phyloP scores from a whole-genome alignment of 2,888 invertebrate species.

The Ophion obscuratus region DNA sequence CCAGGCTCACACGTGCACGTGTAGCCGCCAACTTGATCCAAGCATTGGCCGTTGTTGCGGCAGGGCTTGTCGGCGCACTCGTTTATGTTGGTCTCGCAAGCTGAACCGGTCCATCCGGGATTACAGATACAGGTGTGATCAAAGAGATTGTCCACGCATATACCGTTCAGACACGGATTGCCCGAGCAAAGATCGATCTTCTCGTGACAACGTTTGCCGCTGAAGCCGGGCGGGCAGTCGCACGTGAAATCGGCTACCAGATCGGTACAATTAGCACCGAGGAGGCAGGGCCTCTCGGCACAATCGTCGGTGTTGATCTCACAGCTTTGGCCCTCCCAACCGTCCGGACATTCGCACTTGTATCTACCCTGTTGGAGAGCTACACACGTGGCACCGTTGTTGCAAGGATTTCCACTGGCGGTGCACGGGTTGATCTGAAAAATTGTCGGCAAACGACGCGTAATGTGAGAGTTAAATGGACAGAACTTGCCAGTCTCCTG shows the following conservation, averaged over 20 bases:
- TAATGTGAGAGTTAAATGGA: neutral
- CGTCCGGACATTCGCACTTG: conserved; percentile 97
- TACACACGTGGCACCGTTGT: conserved; percentile 94
- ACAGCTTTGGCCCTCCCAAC: conserved; percentile 99
- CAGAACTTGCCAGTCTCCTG: no score
- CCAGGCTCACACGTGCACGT: conserved; percentile 97
- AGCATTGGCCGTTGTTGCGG: conserved; percentile 95
- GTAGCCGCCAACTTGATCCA: conserved; percentile 93
- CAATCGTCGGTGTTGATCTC: conserved; percentile 97
- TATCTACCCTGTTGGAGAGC: conserved; percentile 96
- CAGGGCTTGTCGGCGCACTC: conserved; percentile 96
- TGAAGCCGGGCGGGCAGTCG: conserved; percentile 96
- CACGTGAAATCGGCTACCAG: conserved; percentile 97
- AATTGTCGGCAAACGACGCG: neutral
- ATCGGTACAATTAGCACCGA: conserved; percentile 97
- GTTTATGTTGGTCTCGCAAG: conserved; percentile 96
- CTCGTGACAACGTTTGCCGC: conserved; percentile 97
- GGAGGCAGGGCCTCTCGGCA: conserved; percentile 94
- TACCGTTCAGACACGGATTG: conserved; percentile 96
- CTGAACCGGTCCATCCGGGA: conserved; percentile 94
- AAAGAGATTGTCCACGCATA: conserved; percentile 95
- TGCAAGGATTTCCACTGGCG: conserved; percentile 95
- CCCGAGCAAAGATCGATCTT: conserved; percentile 96
- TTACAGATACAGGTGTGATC: conserved; percentile 95
- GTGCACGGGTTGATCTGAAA: conserved; percentile 94